A percentile compares a stretch with the other conserved stretches of the same genome.
Evolutionary conservation across 23 tunicate species (phyloP).

Genomic region (Pegea sp.): DNA sequence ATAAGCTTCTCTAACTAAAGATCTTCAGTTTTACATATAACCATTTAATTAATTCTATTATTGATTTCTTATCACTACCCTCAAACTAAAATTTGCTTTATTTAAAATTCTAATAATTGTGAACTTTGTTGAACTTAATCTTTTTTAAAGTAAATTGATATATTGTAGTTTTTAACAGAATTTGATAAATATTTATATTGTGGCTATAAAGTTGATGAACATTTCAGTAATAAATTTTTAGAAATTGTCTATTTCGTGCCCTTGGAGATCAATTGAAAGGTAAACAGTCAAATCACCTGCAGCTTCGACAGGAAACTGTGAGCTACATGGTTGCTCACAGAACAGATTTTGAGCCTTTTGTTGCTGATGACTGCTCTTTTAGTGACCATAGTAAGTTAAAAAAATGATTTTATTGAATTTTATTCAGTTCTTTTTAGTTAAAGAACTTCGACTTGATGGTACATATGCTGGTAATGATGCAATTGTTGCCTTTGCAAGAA

Average conservation of each 20-base stretch:
- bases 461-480: conserved; percentile 77
- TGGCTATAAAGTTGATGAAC: too few species aligned
- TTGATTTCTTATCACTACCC: too few species aligned
- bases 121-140: too few species aligned
- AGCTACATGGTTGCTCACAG: conserved; percentile 36
- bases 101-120: too few species aligned
- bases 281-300: conserved; percentile 13
- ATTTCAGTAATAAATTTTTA: too few species aligned
- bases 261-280: conserved; percentile 64
- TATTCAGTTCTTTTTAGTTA: conserved; percentile 8
- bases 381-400: conserved; percentile 20
- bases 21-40: too few species aligned
- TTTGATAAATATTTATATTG: too few species aligned
- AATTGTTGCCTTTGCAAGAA: conserved; percentile 62
- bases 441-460: conserved; percentile 21
- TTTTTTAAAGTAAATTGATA: too few species aligned
- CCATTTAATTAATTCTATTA: too few species aligned
- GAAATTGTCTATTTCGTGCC: conserved; percentile 74
- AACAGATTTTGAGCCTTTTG: conserved; percentile 60
- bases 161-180: too few species aligned
- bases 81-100: too few species aligned
- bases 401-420: not conserved
- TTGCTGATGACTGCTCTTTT: conserved; percentile 42
- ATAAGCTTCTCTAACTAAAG: too few species aligned
- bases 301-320: conserved; percentile 24